Evolutionary conservation across 2,888 invertebrate genomes (phyloP).

Genomic region (Tuberolachnus salignus): DNA sequence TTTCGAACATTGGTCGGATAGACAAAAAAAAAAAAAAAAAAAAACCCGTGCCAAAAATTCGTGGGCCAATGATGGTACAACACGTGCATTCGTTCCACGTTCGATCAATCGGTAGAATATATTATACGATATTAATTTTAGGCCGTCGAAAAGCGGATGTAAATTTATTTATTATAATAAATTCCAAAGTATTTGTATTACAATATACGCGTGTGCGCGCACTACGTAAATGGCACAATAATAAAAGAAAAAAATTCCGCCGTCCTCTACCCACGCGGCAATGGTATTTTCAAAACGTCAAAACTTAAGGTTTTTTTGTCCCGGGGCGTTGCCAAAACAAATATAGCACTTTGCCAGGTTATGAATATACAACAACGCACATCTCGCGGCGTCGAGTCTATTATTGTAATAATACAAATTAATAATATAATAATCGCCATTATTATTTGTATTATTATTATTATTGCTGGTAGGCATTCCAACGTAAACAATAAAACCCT

Average conservation of each 20-base stretch:
- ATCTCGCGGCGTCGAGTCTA: neutral
- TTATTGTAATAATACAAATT: neutral
- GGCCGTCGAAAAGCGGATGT: too few species aligned
- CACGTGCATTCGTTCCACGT: too few species aligned
- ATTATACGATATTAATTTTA: too few species aligned
- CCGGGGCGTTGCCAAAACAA: conserved; percentile 19
- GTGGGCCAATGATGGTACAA: too few species aligned
- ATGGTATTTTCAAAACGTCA: neutral
- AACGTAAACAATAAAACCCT: neutral
- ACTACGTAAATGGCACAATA: neutral
- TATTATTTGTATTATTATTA: neutral
- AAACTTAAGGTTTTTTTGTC: conserved; percentile 3
- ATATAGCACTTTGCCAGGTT: neutral
- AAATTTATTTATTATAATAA: too few species aligned
- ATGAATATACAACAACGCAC: neutral
- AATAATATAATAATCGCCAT: neutral
- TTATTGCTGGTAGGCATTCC: neutral
- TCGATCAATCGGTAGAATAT: too few species aligned
- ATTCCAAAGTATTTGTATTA: too few species aligned
- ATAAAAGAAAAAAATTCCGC: neutral
- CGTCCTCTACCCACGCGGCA: neutral
- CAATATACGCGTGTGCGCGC: too few species aligned
- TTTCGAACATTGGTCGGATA: too few species aligned
- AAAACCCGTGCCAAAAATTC: too few species aligned
- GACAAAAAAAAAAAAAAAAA: too few species aligned